Conservation (phyloP, 1,140 invertebrate species). For the Microplitis demolitor region DNA sequence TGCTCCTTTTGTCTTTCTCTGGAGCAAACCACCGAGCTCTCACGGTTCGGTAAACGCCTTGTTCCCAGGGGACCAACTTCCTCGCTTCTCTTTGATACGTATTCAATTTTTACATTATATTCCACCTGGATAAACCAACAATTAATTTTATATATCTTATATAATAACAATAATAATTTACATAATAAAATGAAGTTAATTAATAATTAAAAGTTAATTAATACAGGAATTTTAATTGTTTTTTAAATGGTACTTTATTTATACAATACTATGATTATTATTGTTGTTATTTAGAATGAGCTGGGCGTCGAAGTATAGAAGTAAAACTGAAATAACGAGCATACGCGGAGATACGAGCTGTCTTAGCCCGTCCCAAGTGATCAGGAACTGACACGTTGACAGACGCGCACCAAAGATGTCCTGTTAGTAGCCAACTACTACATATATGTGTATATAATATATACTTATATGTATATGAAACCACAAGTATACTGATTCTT, state of each 20-base stretch:
- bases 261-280: no score
- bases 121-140: neutral
- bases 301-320: neutral
- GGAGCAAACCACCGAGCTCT: conserved; percentile 8
- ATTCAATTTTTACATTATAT: conserved; percentile 20
- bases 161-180: no score
- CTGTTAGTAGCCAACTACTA: conserved; percentile 3
- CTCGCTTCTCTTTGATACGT: neutral
- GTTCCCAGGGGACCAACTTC: conserved; percentile 19
- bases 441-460: neutral
- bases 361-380: conserved; percentile 1
- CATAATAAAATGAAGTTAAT: no score
- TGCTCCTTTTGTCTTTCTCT: neutral
- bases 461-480: neutral
- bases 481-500: neutral
- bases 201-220: no score
- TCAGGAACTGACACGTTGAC: conserved; percentile 14
- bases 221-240: no score
- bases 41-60: conserved; percentile 26
- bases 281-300: no score
- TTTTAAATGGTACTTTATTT: no score
- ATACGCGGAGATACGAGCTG: neutral
- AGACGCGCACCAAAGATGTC: conserved; percentile 9
- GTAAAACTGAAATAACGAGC: neutral
- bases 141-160: neutral